phyloP scores from a whole-genome alignment of 2,888 invertebrate genomes.

The Iselma pallidipennis region DNA sequence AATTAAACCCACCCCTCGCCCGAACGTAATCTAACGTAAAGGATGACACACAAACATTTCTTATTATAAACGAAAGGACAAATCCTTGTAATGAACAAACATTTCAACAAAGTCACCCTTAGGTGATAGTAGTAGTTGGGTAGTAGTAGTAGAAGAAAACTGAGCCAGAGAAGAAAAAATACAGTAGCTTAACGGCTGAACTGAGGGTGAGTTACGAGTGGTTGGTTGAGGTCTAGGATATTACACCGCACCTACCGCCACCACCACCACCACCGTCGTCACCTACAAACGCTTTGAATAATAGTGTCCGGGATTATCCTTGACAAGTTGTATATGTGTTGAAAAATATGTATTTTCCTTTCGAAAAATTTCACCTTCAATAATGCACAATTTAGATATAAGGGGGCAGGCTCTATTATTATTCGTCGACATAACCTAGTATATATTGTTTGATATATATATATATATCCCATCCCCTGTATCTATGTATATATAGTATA shows the following conservation, averaged over 20 bases:
- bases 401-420: not conserved
- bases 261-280: constrained; percentile 16
- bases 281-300: constrained; percentile 28
- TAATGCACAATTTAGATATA: not conserved
- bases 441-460: constrained; percentile 31
- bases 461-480: constrained; percentile 48
- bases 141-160: not conserved
- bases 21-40: constrained; percentile 25
- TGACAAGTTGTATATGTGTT: constrained; percentile 29
- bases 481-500: constrained; percentile 31
- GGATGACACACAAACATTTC: constrained; percentile 32
- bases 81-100: constrained; percentile 37
- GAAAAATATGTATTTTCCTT: not conserved
- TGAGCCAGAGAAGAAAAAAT: constrained; percentile 2
- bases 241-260: constrained; percentile 25
- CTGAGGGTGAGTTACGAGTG: constrained; percentile 21
- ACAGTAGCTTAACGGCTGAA: constrained; percentile 15
- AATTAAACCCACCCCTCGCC: constrained; percentile 16
- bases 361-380: not conserved
- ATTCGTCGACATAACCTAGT: not conserved
- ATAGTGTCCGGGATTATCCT: constrained; percentile 34
- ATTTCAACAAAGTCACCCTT: constrained; percentile 25
- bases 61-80: constrained; percentile 32
- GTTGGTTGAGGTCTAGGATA: constrained; percentile 21
- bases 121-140: not conserved